Percentiles rank a stretch among this genome's conserved stretches.
Evolutionary conservation across 2,113 vertebrate genomes (phyloP).

Genomic region (Eira barbara): DNA sequence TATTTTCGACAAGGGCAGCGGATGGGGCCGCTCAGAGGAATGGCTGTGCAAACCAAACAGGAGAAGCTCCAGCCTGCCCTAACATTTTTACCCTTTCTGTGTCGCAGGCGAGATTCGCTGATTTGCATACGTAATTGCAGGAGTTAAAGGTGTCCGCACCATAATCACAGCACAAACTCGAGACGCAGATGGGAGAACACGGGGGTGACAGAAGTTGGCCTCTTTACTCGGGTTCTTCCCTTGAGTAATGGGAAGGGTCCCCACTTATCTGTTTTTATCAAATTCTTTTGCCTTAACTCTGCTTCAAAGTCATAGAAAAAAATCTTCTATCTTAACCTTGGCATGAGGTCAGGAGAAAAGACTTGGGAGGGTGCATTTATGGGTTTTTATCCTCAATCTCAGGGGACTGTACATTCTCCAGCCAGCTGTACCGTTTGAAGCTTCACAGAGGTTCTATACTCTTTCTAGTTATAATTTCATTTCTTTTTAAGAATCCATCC

Average conservation of each 20-base stretch:
- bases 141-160: neutral
- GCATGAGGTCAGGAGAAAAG: conserved; percentile 70
- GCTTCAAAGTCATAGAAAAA: conserved; percentile 65
- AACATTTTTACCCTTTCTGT: neutral
- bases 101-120: fast-evolving
- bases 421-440: conserved; percentile 69
- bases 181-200: neutral
- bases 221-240: neutral
- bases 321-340: conserved; percentile 69
- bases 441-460: conserved; percentile 60
- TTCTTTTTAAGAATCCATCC: neutral
- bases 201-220: neutral
- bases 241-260: neutral
- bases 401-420: conserved; percentile 45
- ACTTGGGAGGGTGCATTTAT: conserved; percentile 55
- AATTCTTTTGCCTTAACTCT: conserved; percentile 59
- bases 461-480: conserved; percentile 64
- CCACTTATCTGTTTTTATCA: conserved; percentile 38
- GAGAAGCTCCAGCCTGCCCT: neutral
- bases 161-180: neutral
- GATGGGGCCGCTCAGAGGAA: neutral
- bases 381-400: conserved; percentile 61
- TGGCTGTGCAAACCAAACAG: neutral
- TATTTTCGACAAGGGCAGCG: neutral
- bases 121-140: neutral